A percentile compares a stretch with the other conserved stretches of the same genome.
phyloP scores from a whole-genome alignment of 2,797 vertebrate genomes.

The Chromobotia macracanthus region DNA sequence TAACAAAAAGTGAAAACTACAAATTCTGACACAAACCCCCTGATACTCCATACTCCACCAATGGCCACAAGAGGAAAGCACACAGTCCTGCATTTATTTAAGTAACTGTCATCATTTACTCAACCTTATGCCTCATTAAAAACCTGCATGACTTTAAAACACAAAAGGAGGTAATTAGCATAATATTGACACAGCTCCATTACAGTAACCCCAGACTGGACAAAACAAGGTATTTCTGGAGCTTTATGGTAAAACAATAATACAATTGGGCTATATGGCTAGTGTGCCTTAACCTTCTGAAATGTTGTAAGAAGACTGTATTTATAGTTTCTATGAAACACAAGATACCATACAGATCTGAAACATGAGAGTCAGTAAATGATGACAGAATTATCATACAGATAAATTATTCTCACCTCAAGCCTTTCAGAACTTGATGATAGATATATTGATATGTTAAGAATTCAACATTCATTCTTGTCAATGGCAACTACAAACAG shows the following conservation, averaged over 20 bases:
- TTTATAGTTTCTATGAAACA: neutral
- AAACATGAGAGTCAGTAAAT: neutral
- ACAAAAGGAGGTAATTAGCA: neutral
- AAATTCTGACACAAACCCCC: neutral
- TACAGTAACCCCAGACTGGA: neutral
- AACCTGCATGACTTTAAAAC: neutral
- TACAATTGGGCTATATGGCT: neutral
- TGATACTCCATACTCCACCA: neutral
- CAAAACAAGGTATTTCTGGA: neutral
- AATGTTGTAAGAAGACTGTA: neutral
- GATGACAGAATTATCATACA: neutral
- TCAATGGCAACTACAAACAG: neutral
- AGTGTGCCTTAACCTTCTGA: neutral
- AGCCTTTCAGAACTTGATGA: too few species aligned
- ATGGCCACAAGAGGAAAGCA: conserved; percentile 13
- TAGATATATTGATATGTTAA: too few species aligned
- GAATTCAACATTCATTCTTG: neutral
- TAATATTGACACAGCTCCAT: neutral
- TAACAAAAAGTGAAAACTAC: neutral
- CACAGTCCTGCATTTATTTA: neutral
- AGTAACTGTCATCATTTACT: neutral
- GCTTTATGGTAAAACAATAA: neutral
- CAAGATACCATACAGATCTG: too few species aligned
- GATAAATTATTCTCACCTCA: neutral
- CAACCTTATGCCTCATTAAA: neutral